phyloP scores from a whole-genome alignment of 1,140 invertebrate species.

The Formica selysi region DNA sequence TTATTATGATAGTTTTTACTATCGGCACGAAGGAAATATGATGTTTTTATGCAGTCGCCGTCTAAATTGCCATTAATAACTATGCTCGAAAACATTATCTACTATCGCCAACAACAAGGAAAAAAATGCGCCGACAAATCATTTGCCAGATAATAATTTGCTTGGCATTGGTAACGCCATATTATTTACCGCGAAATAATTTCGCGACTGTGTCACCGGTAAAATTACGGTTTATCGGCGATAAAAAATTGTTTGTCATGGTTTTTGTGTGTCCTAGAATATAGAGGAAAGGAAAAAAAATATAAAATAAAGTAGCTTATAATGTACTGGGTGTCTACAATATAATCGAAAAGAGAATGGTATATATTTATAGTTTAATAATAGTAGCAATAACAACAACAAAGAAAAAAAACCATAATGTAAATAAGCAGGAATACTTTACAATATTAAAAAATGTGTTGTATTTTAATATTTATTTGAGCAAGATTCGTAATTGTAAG shows the following conservation, averaged over 20 bases:
- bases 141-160: constrained; percentile 37
- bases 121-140: constrained; percentile 27
- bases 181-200: constrained; percentile 41
- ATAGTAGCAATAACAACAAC: no score
- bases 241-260: constrained; percentile 46
- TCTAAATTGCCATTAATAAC: constrained; percentile 21
- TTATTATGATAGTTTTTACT: neutral
- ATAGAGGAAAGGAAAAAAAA: neutral
- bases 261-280: neutral
- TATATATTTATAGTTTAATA: neutral
- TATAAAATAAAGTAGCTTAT: neutral
- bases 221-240: neutral
- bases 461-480: constrained; percentile 1
- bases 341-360: neutral
- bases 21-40: neutral
- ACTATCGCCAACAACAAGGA: neutral
- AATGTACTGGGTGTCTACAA: neutral
- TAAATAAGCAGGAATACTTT: neutral
- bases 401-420: neutral
- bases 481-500: constrained; percentile 8
- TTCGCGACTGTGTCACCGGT: neutral
- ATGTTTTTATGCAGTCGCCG: neutral
- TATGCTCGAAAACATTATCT: neutral
- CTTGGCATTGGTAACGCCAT: neutral
- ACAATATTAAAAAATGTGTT: neutral